A percentile compares a stretch with the other conserved stretches of the same genome.
phyloP scores from a whole-genome alignment of 2,888 invertebrate species.

The Koerneria pararmatus region DNA sequence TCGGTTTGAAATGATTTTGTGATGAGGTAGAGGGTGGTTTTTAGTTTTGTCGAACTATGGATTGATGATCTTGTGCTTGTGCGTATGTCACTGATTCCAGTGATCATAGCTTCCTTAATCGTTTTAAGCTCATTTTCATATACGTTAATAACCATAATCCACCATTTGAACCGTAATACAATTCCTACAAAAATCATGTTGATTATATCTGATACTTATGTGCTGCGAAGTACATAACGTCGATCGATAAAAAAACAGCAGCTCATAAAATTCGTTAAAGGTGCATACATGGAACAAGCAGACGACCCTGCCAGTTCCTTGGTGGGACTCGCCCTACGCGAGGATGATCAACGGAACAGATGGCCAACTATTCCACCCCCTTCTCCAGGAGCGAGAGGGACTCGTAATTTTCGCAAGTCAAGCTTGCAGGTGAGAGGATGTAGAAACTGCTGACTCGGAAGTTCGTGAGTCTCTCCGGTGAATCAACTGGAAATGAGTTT shows the following conservation, averaged over 20 bases:
- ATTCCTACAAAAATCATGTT: too few species aligned
- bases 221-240: too few species aligned
- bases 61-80: background rate
- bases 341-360: slow-evolving; percentile 53
- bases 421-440: slow-evolving; percentile 40
- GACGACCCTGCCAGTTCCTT: slow-evolving; percentile 33
- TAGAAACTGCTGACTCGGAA: background rate
- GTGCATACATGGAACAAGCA: slow-evolving; percentile 51
- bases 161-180: too few species aligned
- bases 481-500: background rate
- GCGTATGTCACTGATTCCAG: too few species aligned
- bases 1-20: background rate
- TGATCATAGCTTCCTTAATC: too few species aligned
- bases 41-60: background rate
- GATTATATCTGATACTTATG: too few species aligned
- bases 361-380: slow-evolving; percentile 53
- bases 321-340: slow-evolving; percentile 46
- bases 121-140: too few species aligned
- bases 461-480: background rate
- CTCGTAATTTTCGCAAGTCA: slow-evolving; percentile 44
- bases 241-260: too few species aligned
- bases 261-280: slow-evolving; percentile 11
- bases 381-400: slow-evolving; percentile 30
- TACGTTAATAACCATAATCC: too few species aligned
- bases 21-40: background rate